These are phyloP conservation scores for Cataglyphis albicans DNA, from an alignment of 2,888 invertebrate genomes.

Conservation along the genomic window DNA sequence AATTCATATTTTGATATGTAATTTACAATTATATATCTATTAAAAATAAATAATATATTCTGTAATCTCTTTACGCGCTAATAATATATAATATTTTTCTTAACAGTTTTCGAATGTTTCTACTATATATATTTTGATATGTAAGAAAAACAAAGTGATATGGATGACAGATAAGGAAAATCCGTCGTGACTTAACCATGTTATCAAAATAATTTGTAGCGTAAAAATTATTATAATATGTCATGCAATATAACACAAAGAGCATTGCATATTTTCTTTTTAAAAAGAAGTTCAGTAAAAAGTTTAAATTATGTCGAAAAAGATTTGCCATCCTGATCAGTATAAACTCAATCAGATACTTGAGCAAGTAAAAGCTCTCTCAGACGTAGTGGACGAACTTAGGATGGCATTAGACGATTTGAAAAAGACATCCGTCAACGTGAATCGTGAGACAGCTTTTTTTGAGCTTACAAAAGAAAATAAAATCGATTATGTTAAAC, in stretches of 20 bases:
- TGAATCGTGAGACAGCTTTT: not conserved
- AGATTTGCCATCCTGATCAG: constrained; percentile 61
- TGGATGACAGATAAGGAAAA: constrained; percentile 19
- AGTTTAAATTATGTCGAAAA: constrained; percentile 42
- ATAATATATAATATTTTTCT: not conserved
- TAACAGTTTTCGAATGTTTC: constrained; percentile 3
- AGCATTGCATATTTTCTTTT: not conserved
- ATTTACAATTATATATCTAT: not conserved
- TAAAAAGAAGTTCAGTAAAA: not conserved
- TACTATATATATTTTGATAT: not conserved
- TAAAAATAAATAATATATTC: not conserved
- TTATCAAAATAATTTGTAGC: constrained; percentile 4
- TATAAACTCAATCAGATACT: constrained; percentile 65
- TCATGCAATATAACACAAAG: not conserved
- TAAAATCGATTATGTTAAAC: not conserved
- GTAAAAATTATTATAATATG: not conserved
- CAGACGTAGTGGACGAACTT: constrained; percentile 70
- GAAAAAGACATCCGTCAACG: not conserved
- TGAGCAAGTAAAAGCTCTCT: constrained; percentile 67
- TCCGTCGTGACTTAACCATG: constrained; percentile 2
- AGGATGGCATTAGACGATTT: constrained; percentile 61
- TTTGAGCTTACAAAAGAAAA: not conserved
- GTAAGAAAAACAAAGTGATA: constrained; percentile 18
- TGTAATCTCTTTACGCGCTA: not conserved
- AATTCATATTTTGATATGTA: not conserved